phyloP scores from a whole-genome alignment of 2,113 vertebrate species.

The Stegastes partitus region DNA sequence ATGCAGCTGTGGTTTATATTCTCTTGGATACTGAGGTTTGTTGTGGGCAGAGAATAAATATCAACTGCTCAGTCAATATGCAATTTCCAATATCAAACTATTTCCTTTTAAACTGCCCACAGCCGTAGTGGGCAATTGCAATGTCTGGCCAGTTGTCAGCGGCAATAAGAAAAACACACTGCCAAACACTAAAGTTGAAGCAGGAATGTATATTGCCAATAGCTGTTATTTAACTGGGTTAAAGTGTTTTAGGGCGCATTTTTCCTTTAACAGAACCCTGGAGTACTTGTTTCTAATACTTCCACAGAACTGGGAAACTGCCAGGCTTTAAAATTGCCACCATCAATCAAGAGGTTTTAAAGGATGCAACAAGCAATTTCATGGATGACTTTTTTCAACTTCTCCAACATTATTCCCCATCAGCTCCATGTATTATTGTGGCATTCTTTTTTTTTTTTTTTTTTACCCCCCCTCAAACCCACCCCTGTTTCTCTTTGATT shows the following conservation, averaged over 20 bases:
- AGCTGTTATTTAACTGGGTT: conserved; percentile 59
- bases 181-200: conserved; percentile 24
- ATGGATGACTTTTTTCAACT: conserved; percentile 76
- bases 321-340: conserved; percentile 82
- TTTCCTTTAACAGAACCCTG: conserved; percentile 51
- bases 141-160: conserved; percentile 18
- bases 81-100: conserved; percentile 10
- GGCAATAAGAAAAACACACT: conserved; percentile 23
- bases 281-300: conserved; percentile 65
- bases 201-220: conserved; percentile 38
- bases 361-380: conserved; percentile 79
- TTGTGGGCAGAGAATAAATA: neutral
- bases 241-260: conserved; percentile 54
- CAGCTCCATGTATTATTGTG: conserved; percentile 55
- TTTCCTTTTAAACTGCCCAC: neutral
- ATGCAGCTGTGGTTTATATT: conserved; percentile 4
- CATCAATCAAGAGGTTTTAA: conserved; percentile 80
- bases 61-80: neutral
- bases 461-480: neutral
- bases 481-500: conserved; percentile 41
- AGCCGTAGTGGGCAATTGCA: neutral
- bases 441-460: no score
- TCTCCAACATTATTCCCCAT: conserved; percentile 72
- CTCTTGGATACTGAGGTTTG: neutral
- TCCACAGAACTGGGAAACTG: conserved; percentile 70